A percentile compares a stretch with the other conserved stretches of the same genome.
These are phyloP conservation scores for Lepetodrilus schrolli DNA, from an alignment of 2,888 invertebrate genomes.

Conservation along the genomic window DNA sequence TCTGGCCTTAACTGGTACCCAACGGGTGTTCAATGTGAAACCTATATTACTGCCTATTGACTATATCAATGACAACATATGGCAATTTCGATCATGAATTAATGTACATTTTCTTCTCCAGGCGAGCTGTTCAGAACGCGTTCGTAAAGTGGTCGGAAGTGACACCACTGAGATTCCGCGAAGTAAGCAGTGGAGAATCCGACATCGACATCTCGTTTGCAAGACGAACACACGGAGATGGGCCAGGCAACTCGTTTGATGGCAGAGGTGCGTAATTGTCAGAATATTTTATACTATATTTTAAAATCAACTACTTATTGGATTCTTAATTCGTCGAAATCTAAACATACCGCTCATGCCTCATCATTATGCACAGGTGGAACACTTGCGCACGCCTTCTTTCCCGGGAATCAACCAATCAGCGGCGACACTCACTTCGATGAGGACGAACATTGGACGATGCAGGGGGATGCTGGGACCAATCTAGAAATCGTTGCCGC, in stretches of 20 bases:
- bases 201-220: constrained; percentile 70
- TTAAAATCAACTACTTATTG: no score
- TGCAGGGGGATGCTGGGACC: constrained; percentile 54
- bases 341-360: not conserved
- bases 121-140: constrained; percentile 61
- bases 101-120: constrained; percentile 34
- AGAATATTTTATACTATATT: not conserved
- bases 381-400: constrained; percentile 73
- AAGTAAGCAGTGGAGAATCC: constrained; percentile 48
- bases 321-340: no score
- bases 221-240: constrained; percentile 65
- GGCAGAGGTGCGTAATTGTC: constrained; percentile 60
- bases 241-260: constrained; percentile 68
- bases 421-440: constrained; percentile 74
- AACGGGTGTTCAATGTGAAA: no score
- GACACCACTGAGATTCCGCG: constrained; percentile 58
- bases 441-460: constrained; percentile 72
- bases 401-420: constrained; percentile 65
- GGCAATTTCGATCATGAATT: no score
- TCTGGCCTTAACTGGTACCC: no score
- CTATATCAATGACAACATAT: no score
- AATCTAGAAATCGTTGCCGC: constrained; percentile 72
- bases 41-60: no score
- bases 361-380: constrained; percentile 53
- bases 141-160: constrained; percentile 68